Percentiles rank a stretch among this genome's conserved stretches.
phyloP scores from a whole-genome alignment of 2,797 vertebrate genomes.

The Galaxias olidus region DNA sequence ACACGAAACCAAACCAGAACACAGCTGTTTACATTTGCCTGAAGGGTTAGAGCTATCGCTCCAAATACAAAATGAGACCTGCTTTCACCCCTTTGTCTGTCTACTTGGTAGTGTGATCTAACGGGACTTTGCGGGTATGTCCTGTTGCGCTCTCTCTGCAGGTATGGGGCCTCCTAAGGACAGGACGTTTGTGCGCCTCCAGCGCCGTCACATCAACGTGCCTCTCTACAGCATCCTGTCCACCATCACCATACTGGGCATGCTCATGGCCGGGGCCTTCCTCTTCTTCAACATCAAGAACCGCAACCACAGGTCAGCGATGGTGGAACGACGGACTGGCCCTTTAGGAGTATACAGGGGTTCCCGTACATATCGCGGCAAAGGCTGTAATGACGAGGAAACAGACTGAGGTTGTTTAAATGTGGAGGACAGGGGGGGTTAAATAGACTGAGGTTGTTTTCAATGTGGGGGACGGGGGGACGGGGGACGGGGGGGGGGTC shows the following conservation, averaged over 20 bases:
- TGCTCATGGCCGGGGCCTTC: constrained; percentile 99
- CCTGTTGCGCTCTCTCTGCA: constrained; percentile 42
- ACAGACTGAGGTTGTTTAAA: too few species aligned
- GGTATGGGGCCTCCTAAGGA: constrained; percentile 95
- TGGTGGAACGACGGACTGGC: neutral
- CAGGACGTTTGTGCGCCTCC: constrained; percentile 89
- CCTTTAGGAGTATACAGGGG: neutral
- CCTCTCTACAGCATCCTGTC: constrained; percentile 98
- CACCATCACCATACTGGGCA: constrained; percentile 94
- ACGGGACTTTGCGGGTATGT: neutral
- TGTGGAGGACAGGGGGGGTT: neutral
- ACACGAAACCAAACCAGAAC: too few species aligned
- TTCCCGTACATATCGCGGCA: too few species aligned
- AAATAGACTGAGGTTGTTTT: neutral
- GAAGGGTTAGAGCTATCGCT: too few species aligned
- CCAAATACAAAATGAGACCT: too few species aligned
- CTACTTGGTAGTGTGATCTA: neutral
- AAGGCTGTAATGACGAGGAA: too few species aligned
- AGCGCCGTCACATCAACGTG: constrained; percentile 94
- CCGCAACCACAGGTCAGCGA: constrained; percentile 93
- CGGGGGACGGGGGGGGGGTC: neutral
- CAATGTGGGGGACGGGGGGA: too few species aligned
- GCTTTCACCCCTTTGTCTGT: neutral
- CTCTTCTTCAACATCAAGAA: constrained; percentile 99
- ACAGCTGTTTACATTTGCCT: too few species aligned